Evolutionary conservation across 2,888 invertebrate species (phyloP).

Genomic region (Chalcis sispes): DNA sequence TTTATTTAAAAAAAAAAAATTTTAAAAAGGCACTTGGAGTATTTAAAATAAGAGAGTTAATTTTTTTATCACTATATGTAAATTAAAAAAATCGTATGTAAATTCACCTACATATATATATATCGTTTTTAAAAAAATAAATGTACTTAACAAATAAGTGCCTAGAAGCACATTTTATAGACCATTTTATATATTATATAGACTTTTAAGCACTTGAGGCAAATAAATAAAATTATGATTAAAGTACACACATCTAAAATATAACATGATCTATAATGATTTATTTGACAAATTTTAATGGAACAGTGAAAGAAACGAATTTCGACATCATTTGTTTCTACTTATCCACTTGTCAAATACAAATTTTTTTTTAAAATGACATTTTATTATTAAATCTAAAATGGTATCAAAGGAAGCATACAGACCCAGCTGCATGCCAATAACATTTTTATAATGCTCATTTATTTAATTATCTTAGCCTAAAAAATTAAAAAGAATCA

Average conservation of each 20-base stretch:
- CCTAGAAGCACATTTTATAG: background rate
- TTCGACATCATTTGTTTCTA: background rate
- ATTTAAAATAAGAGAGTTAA: conserved; percentile 16
- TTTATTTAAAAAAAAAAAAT: conserved; percentile 5
- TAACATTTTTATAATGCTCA: background rate
- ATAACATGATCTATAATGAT: conserved; percentile 19
- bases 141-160: conserved; percentile 1
- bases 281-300: conserved; percentile 31
- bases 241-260: conserved; percentile 19
- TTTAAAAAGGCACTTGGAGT: conserved; percentile 28
- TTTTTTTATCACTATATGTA: conserved; percentile 15
- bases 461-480: conserved; percentile 4
- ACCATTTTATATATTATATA: conserved; percentile 34
- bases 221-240: conserved; percentile 46
- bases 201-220: conserved; percentile 30
- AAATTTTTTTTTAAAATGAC: background rate
- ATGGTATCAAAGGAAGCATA: conserved; percentile 12
- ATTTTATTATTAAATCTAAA: too few species aligned
- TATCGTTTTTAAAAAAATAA: conserved; percentile 18
- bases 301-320: conserved; percentile 17
- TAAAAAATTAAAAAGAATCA: background rate
- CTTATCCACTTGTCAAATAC: conserved; percentile 22
- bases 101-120: conserved; percentile 2
- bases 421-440: conserved; percentile 37
- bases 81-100: conserved; percentile 18